Base-by-base conservation (phyloP, 1,140 invertebrate species). In the Drosophila willistoni region DNA sequence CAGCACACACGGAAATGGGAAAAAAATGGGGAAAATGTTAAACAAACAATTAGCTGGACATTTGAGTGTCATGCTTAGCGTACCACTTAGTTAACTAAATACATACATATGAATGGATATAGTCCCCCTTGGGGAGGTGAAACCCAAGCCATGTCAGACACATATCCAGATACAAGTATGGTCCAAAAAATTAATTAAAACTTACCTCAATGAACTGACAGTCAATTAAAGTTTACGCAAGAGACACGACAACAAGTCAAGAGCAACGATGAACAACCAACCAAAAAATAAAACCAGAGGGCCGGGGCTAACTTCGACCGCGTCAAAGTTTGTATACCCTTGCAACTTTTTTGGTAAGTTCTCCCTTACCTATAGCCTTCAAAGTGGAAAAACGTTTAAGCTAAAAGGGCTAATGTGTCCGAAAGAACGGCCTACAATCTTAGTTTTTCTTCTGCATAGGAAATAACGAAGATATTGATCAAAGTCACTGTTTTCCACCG, bases 141-240 rank as follows among this genome's bases (percentile, higher is more conserved):
- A 51, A 22, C 29, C 29, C 44, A 10, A 51, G 19, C 44, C 22
- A 51, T 61, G 55, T 61, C 64, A 25, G 17, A 71, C 19, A 66
- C 47, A 59, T 25, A 51, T 54, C 17, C 42, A 68, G 41, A 42
- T 61, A 54, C 34, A 22, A 68, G 55, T 61, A 64, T 66, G 67
- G 60, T 61, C 68, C 60, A 79, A 51, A 78, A 86, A 86, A 86
- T 86, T 81, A 81, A 86, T 86, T 81, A 86, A 86, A 87, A 81
- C 82, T 86, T 82, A 85, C 82, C 82, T 81, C 69, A 70, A 76
- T 87, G 83, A 82, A 81, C 82, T 86, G 82, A 79, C 82, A 86
- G 75, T 75, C 82, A 86, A 86, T 86, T 81, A 86, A 86, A 86
- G 82, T 81, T 81, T 76, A 86, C 79, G 75, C 79, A 76, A 81